Conservation (phyloP, 2,797 vertebrate species). For the Anomalospiza imberbis region DNA sequence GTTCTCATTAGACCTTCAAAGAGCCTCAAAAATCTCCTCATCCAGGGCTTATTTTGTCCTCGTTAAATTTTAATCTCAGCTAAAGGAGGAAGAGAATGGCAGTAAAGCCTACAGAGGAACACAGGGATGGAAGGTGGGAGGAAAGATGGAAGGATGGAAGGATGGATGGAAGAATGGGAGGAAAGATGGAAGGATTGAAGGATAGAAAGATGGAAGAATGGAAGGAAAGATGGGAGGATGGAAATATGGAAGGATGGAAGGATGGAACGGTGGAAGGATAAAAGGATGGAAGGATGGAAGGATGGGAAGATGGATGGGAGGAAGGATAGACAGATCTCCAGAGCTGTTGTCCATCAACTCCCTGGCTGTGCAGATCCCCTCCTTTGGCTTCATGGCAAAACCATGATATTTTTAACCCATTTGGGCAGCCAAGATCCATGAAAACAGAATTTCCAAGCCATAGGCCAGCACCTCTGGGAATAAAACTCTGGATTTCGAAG, state of each 20-base stretch:
- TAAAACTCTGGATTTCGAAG: neutral
- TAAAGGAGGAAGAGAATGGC: constrained; percentile 33
- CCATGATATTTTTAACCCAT: neutral
- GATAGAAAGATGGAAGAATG: fast-evolving
- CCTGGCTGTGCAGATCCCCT: fast-evolving
- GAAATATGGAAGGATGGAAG: fast-evolving
- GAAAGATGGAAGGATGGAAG: neutral
- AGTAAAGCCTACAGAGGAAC: neutral
- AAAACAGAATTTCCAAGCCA: constrained; percentile 16
- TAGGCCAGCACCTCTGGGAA: neutral
- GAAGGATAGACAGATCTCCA: neutral
- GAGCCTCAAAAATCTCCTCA: constrained; percentile 66
- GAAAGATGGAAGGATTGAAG: too few relatives aligned
- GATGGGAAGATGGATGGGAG: fast-evolving
- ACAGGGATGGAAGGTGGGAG: too few relatives aligned
- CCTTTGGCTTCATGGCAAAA: fast-evolving
- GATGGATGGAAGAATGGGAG: neutral
- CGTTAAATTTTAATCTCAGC: constrained; percentile 67
- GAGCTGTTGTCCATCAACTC: neutral
- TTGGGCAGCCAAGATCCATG: neutral
- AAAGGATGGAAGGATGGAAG: fast-evolving
- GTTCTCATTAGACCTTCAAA: constrained; percentile 74
- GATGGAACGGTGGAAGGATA: neutral
- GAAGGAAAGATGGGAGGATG: fast-evolving
- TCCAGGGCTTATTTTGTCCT: constrained; percentile 66